Percentiles rank a stretch among this genome's conserved stretches.
These are phyloP conservation scores for Chitala chitala DNA, from an alignment of 2,113 vertebrate species.

Conservation along the genomic window DNA sequence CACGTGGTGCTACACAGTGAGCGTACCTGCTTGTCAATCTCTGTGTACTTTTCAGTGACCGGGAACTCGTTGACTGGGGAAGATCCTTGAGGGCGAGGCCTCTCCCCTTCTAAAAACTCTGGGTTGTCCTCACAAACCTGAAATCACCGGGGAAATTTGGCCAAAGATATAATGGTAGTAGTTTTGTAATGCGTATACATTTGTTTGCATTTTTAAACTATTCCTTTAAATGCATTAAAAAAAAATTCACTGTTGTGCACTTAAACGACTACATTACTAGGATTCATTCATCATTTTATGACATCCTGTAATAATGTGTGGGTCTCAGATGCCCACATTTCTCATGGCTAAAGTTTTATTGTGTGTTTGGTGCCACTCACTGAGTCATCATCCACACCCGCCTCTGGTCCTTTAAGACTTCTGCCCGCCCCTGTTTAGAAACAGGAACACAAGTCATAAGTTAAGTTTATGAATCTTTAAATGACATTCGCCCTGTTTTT, in stretches of 20 bases:
- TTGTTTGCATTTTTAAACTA: neutral
- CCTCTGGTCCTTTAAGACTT: conserved; percentile 57
- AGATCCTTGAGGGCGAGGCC: conserved; percentile 90
- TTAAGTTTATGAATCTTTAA: neutral
- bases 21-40: conserved; percentile 67
- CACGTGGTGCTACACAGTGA: neutral
- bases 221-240: neutral
- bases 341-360: neutral
- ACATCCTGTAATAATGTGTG: neutral
- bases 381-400: conserved; percentile 51
- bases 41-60: conserved; percentile 59
- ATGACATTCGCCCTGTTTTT: neutral
- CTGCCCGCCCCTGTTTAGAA: conserved; percentile 51
- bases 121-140: conserved; percentile 74
- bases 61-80: conserved; percentile 86
- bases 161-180: too few species aligned
- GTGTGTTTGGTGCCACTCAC: conserved; percentile 49
- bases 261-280: too few species aligned
- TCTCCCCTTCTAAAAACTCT: conserved; percentile 67
- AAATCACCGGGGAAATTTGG: conserved; percentile 11
- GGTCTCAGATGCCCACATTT: neutral
- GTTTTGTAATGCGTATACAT: neutral
- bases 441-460: conserved; percentile 12
- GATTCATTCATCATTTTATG: too few species aligned
- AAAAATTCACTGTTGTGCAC: too few species aligned